These are phyloP conservation scores for Eupithecia subfuscata DNA, from an alignment of 2,888 invertebrate species.

Conservation along the genomic window DNA sequence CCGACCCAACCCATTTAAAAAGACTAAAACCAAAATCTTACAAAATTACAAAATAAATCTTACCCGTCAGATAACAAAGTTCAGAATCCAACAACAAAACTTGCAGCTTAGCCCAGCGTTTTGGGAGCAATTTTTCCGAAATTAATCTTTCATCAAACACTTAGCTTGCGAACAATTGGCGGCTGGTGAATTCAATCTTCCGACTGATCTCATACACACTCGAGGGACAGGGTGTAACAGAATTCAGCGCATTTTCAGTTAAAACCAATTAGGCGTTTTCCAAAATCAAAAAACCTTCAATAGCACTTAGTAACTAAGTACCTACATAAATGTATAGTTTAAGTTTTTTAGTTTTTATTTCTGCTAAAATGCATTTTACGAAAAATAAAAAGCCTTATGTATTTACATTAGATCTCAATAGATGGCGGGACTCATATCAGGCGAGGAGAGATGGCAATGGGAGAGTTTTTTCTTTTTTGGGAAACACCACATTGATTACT, in stretches of 20 bases:
- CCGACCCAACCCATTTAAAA: background rate
- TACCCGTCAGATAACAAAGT: conserved; percentile 1
- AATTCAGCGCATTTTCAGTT: background rate
- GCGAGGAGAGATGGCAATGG: no score
- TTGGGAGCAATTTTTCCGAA: conserved; percentile 65
- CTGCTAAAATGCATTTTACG: background rate
- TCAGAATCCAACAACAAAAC: conserved; percentile 14
- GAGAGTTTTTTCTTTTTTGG: no score
- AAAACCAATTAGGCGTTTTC: background rate
- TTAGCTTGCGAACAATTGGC: conserved; percentile 61
- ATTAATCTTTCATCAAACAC: conserved; percentile 82
- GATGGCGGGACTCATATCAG: no score
- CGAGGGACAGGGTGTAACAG: conserved; percentile 6
- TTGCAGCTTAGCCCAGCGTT: conserved; percentile 37
- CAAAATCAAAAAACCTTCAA: no score
- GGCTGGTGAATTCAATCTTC: conserved; percentile 69
- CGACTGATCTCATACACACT: conserved; percentile 48
- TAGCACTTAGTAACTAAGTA: no score
- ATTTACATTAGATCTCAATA: no score
- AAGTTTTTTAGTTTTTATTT: no score
- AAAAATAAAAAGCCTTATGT: no score
- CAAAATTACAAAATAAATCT: background rate
- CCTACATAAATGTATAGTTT: no score
- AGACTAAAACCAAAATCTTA: background rate
- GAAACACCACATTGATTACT: no score